Conservation (phyloP, 2,888 invertebrate genomes). For the Hemaris fuciformis region DNA sequence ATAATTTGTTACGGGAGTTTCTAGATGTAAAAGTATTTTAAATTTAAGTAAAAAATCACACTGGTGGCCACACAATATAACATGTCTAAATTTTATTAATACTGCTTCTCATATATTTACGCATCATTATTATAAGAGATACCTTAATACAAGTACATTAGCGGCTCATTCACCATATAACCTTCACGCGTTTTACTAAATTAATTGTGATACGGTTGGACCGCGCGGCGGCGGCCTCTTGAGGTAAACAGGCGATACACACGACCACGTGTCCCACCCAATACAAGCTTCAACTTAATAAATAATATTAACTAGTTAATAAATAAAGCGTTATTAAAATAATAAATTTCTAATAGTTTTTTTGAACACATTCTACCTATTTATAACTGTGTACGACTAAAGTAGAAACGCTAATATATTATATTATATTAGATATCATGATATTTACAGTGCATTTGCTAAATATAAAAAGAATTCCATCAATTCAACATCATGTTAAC, state of each 20-base stretch:
- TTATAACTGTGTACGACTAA: slow-evolving; percentile 70
- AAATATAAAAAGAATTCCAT: slow-evolving; percentile 47
- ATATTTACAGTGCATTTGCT: slow-evolving; percentile 26
- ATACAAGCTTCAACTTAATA: slow-evolving; percentile 12
- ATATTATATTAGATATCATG: slow-evolving; percentile 47
- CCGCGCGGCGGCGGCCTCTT: background rate
- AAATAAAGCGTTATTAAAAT: slow-evolving; percentile 20
- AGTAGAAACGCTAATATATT: slow-evolving; percentile 62
- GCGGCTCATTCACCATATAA: slow-evolving; percentile 23
- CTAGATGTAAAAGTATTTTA: slow-evolving; percentile 9
- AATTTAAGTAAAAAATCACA: slow-evolving; percentile 23
- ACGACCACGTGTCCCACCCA: background rate
- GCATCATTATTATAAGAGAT: slow-evolving; percentile 29
- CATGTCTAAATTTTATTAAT: slow-evolving; percentile 55
- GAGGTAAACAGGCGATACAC: background rate
- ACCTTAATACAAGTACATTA: slow-evolving; percentile 29
- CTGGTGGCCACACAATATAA: slow-evolving; percentile 44
- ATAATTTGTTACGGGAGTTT: background rate
- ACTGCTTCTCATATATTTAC: slow-evolving; percentile 43
- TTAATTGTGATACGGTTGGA: background rate
- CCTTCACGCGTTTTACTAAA: slow-evolving; percentile 1
- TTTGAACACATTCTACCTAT: slow-evolving; percentile 80
- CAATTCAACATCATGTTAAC: slow-evolving; percentile 22
- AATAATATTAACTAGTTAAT: slow-evolving; percentile 20
- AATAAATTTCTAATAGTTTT: slow-evolving; percentile 10